A percentile compares a stretch with the other conserved stretches of the same genome.
phyloP scores from a whole-genome alignment of 2,113 vertebrate genomes.

The Nothocercus julius region DNA sequence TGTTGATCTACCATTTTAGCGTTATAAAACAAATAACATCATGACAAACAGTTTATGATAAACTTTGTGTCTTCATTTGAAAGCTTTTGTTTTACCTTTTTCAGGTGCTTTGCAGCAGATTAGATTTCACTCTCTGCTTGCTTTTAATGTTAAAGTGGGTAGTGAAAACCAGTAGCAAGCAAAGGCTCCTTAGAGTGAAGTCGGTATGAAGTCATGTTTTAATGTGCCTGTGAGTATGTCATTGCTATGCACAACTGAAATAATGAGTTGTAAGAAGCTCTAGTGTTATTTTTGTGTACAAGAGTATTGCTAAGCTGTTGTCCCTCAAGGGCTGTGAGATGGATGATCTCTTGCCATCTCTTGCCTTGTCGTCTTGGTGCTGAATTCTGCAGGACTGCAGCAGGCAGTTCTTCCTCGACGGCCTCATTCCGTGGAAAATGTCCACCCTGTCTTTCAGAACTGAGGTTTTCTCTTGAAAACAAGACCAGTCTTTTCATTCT shows the following conservation, averaged over 20 bases:
- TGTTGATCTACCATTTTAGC: background rate
- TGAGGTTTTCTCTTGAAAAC: background rate
- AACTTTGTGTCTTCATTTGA: background rate
- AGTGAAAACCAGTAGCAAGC: too few species aligned
- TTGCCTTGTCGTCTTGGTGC: background rate
- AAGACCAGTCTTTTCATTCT: background rate
- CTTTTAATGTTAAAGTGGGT: background rate
- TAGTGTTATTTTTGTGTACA: too few species aligned
- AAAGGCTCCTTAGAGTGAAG: too few species aligned
- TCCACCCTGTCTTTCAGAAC: background rate
- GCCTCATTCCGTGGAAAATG: rapidly evolving
- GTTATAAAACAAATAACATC: rapidly evolving
- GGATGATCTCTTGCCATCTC: background rate
- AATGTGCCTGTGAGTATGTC: rapidly evolving
- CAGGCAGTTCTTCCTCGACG: background rate
- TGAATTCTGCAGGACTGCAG: background rate
- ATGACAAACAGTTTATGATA: background rate
- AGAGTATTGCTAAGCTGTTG: background rate
- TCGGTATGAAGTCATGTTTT: rapidly evolving
- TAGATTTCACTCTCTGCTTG: background rate
- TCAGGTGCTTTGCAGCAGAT: background rate
- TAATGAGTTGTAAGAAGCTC: too few species aligned
- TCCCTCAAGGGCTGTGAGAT: background rate
- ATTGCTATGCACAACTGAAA: too few species aligned
- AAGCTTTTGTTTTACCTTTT: background rate